Evolutionary conservation across 2,797 vertebrate genomes (phyloP), one percentile per base, ranked within the genome.

Genomic region (Hyperoplus immaculatus): DNA sequence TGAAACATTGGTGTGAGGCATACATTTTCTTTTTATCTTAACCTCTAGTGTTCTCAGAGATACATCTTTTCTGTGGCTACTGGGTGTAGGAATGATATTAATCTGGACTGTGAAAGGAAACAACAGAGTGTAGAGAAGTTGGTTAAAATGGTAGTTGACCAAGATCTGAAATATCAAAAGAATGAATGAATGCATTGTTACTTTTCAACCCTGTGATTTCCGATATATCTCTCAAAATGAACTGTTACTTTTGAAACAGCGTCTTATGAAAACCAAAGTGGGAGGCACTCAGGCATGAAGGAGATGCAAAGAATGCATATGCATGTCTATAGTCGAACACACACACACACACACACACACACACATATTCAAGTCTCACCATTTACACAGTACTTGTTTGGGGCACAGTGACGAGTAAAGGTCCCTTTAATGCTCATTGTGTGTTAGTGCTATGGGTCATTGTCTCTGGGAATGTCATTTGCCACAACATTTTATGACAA

Each of bases 381-480:
- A 13, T 87, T 73, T 69, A 57, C 59, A 65, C 60, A 59, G 45
- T 58, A 42, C 55, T 62, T 29, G 7, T 51, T 49, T 65, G 29
- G 57, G 29, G 57, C 41, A 49, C 36, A 49, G 56, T 67, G 50
- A 63, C 70, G 8, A 69, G 62, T 46, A 75, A 74, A 89, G 77
- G 71, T 80, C 73, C 10, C 43, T 80, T 76, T 85, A 72, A 72
- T 73, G 69, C 67, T 72, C 77, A 76, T 65, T 77, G 80, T 77
- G 78, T 82, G 66, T 81, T 70, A 72, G 77, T 75, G 80, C 65
- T 76, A 82, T 51, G 66, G 86, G 83, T 91, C 89, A 88, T 83
- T 92, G 90, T 91, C 78, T 87, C 66, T 71, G 83, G 79, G 73
- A 91, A 88, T 86, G 85, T 91, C 83, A 90, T 93, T 91, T 83